Evolutionary conservation across 2,888 invertebrate genomes (phyloP).

Genomic region (Drosophila demipolita): DNA sequence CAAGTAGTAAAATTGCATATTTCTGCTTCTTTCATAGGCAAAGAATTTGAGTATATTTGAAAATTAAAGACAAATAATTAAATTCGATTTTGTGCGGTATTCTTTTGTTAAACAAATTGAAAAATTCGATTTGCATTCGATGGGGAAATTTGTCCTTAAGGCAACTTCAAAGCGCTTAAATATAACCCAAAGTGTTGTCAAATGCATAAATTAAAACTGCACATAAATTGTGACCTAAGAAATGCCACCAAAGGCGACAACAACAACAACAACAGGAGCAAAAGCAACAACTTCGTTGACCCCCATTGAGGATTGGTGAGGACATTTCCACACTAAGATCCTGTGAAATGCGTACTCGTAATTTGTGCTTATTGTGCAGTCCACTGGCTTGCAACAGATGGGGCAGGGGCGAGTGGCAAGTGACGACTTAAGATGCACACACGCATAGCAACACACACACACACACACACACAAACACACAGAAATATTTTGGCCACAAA

Average conservation of each 20-base stretch:
- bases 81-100: neutral
- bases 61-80: neutral
- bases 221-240: conserved; percentile 69
- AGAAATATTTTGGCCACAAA: conserved; percentile 53
- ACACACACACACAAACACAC: conserved; percentile 8
- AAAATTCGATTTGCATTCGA: neutral
- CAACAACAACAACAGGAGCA: conserved; percentile 4
- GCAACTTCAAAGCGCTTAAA: neutral
- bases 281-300: conserved; percentile 45
- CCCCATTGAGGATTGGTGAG: conserved; percentile 23
- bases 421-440: conserved; percentile 35
- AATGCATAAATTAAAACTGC: conserved; percentile 68
- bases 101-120: neutral
- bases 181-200: conserved; percentile 34
- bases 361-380: conserved; percentile 76
- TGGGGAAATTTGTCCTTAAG: neutral
- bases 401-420: conserved; percentile 1
- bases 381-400: conserved; percentile 33
- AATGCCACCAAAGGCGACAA: conserved; percentile 47
- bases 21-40: neutral
- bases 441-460: neutral
- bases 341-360: conserved; percentile 62
- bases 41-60: neutral
- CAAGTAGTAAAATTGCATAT: neutral
- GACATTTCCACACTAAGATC: conserved; percentile 20